phyloP scores from a whole-genome alignment of 2,797 vertebrate genomes.

The Melanotaenia maccullochi region DNA sequence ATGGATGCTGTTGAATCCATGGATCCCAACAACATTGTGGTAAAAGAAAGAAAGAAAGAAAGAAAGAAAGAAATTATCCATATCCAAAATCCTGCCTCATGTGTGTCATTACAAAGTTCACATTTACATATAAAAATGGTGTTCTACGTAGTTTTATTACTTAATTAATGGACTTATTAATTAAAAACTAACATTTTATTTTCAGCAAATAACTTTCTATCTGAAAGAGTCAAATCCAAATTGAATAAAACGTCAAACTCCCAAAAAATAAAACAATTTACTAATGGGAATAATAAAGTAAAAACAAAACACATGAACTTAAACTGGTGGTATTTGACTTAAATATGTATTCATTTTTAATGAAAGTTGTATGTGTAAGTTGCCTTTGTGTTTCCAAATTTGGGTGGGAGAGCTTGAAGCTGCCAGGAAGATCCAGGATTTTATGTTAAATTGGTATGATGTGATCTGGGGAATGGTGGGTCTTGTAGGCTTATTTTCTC shows the following conservation, averaged over 20 bases:
- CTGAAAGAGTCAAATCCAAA: background rate
- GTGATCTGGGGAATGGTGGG: background rate
- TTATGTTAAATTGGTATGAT: background rate
- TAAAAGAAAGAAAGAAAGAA: conserved; percentile 56
- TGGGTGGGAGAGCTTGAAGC: background rate
- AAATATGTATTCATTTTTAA: background rate
- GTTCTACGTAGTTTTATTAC: no score
- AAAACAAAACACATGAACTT: background rate
- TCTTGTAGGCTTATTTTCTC: background rate
- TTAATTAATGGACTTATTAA: no score
- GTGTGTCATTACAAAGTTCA: background rate
- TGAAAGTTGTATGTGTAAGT: background rate
- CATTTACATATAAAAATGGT: background rate
- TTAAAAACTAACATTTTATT: background rate
- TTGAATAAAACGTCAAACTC: background rate
- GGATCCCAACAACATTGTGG: conserved; percentile 98
- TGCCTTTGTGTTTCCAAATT: no score
- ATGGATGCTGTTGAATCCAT: conserved; percentile 95
- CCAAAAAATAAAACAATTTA: background rate
- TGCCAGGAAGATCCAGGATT: background rate
- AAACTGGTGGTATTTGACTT: background rate
- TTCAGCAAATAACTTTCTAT: background rate
- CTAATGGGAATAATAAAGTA: background rate
- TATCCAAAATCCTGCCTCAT: background rate
- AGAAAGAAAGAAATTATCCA: no score